A percentile compares a stretch with the other conserved stretches of the same genome.
phyloP scores from a whole-genome alignment of 30 jellyfish, hydroid and myxozoan genomes.

The Hydra vulgaris region DNA sequence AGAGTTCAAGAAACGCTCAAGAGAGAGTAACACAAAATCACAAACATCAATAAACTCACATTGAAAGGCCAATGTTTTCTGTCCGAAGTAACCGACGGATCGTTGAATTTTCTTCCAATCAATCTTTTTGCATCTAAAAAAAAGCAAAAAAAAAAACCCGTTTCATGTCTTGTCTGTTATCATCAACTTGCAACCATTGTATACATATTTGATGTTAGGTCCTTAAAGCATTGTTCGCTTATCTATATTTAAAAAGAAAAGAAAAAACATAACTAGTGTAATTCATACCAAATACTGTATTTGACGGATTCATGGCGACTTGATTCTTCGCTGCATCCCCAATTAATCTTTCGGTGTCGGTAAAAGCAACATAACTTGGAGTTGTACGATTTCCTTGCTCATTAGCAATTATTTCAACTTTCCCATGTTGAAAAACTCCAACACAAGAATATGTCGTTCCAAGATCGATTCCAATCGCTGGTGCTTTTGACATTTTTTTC shows the following conservation, averaged over 20 bases:
- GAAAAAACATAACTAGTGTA: constrained; percentile 1
- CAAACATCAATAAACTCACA: constrained; percentile 5
- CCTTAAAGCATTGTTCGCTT: no score
- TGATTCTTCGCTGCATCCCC: constrained; percentile 99
- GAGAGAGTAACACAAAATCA: no score
- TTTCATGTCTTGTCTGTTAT: no score
- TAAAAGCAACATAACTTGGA: constrained; percentile 97
- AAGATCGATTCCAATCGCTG: constrained; percentile 98
- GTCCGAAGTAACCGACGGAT: constrained; percentile 36
- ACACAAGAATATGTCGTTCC: constrained; percentile 99
- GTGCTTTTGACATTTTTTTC: constrained; percentile 88
- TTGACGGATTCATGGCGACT: constrained; percentile 89
- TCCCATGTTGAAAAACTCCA: constrained; percentile 96
- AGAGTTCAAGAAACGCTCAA: no score
- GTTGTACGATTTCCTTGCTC: constrained; percentile 99
- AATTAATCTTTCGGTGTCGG: constrained; percentile 86
- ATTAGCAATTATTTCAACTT: constrained; percentile 95
- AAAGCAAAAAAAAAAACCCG: no score
- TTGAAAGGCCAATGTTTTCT: constrained; percentile 77
- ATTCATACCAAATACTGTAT: constrained; percentile 93
- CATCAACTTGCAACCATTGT: no score
- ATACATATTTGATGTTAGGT: no score
- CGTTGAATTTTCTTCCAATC: constrained; percentile 81
- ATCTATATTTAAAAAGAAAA: no score
- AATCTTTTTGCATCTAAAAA: constrained; percentile 85